Base-by-base conservation (phyloP, 2,113 vertebrate genomes). In the Himantopus leucocephalus region DNA sequence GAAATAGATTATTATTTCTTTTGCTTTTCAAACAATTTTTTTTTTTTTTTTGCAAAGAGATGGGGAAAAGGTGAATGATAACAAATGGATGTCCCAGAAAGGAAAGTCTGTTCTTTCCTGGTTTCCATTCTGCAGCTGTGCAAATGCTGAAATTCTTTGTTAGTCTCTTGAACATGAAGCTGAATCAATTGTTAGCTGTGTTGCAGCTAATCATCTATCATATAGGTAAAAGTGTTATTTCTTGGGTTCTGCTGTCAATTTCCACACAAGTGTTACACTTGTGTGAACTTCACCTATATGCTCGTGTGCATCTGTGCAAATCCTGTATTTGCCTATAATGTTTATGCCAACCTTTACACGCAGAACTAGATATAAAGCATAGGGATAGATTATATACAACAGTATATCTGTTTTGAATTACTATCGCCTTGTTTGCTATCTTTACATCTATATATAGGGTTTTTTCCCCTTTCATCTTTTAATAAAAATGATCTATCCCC, bases 141-240 rank as follows among this genome's bases (percentile, higher is more conserved):
- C 63, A 96, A 93, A 92, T 92, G 77, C 73, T 96, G 83, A 60
- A 96, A 76, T 95, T 95, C 94, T 95, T 93, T 97, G 79, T 79
- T 88, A 96, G 78, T 71, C 37, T 93, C 63, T 91, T 90, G 80
- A 97, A 97, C 88, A 71, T 59, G 78, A 95, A 95, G 68, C 72
- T 68, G 92, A 48, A 70, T 58, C 71, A n/a, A 23, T 90, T 93
- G 86, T 70, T 91, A 67, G 60, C 68, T 95, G 39, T 59, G 52
- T 20, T 77, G 34, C 64, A 84, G 34, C 43, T 95, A 85, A 95
- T 70, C 23, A 85, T 80, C 48, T 92, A 79, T 87, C 92, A 74
- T 52, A 85, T 55, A 70, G 47, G 70, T 48, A 74, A 96, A 96
- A 96, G 76, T 80, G 78, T 16, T 22, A 77, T 97, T 97, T 97